Evolutionary conservation across 2,113 vertebrate genomes (phyloP), one percentile per base, ranked within the genome.

Genomic region (Machaerirhynchus nigripectus): DNA sequence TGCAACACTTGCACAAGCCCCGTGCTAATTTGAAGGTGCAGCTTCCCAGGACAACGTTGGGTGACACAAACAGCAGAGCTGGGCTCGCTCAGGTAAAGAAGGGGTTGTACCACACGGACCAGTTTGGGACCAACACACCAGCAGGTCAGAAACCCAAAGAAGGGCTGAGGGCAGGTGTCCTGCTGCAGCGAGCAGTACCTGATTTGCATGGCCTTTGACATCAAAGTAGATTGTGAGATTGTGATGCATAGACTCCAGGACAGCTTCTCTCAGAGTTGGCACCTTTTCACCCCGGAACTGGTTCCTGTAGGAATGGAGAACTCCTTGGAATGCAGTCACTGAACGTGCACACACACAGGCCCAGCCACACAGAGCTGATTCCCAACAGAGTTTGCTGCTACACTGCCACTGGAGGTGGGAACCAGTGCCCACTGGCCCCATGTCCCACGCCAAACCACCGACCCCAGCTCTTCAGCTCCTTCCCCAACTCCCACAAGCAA

Each of bases 181-280:
- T 5, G 49, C 47, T 28, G 33, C 77, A 76, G 30, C 15, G 52
- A 90, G 82, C 3, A 2, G 46, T 98, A 99, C 99, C 99, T 99
- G 97, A 47, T 98, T 96, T 84, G 99, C 99, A 84, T 99, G 98
- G 97, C 99, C 98, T 98, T 99, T 99, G 96, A 99, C 98, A 96
- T 99, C 99, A 16, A 99, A 99, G 97, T 99, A 99, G 95, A 99
- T 98, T 30, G 90, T 98, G 67, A 99, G 98, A 92, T 99, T 98
- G 86, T 98, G 96, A 81, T 89, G 97, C 91, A 99, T 94, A 81
- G 98, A 98, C 90, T 99, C 99, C 95, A 98, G 91, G 67, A 99
- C 98, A 2, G 99, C 99, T 97, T 99, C 99, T 96, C 97, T 97
- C 93, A 99, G 96, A 16, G 99, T 99, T 12, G 99, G 99, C 23